A percentile compares a stretch with the other conserved stretches of the same genome.
Conservation (phyloP, 2,888 invertebrate species). For the Melieria omissa region DNA sequence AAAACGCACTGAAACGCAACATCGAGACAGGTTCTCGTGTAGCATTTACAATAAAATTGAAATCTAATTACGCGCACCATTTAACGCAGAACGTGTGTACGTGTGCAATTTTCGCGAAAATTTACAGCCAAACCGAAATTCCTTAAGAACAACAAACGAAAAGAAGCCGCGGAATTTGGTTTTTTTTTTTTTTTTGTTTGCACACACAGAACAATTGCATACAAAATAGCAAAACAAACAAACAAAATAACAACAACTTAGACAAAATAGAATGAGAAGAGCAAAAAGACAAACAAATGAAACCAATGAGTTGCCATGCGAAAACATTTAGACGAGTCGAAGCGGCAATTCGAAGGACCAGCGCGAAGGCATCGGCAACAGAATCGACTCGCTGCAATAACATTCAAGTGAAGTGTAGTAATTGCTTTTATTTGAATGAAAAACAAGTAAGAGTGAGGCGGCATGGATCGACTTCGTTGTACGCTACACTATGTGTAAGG, state of each 20-base stretch:
- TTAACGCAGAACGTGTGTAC: neutral
- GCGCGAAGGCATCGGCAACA: no score
- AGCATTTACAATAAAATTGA: conserved; percentile 6
- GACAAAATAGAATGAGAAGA: neutral
- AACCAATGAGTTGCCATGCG: no score
- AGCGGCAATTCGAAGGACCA: no score
- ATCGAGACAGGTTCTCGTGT: neutral
- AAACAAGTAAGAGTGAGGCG: no score
- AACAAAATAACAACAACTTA: neutral
- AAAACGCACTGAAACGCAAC: neutral
- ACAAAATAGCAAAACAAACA: neutral
- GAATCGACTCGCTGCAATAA: no score
- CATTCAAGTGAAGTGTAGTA: no score
- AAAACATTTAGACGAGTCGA: no score
- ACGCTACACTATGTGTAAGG: no score
- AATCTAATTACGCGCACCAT: conserved; percentile 8
- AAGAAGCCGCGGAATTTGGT: no score
- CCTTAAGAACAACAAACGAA: no score
- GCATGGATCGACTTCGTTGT: no score
- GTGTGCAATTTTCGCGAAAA: neutral
- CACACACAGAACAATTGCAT: neutral
- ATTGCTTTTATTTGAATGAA: no score
- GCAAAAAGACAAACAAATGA: neutral
- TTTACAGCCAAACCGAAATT: neutral
- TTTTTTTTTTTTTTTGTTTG: neutral